Evolutionary conservation across 1,140 invertebrate genomes (phyloP).

Genomic region (Conopomorpha cramerella): DNA sequence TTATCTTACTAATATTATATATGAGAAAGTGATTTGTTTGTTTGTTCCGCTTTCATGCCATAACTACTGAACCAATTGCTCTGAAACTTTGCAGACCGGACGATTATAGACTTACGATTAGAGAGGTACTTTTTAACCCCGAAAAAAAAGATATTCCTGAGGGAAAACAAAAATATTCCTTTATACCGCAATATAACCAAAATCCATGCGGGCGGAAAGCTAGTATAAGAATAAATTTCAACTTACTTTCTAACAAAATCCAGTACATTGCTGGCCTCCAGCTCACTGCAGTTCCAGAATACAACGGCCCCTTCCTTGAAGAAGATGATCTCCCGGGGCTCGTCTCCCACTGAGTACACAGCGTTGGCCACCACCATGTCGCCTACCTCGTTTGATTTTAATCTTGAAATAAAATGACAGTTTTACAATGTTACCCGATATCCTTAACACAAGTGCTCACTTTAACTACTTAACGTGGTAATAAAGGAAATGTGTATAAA

Average conservation of each 20-base stretch:
- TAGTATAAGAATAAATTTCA: too few species aligned
- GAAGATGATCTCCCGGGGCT: constrained; percentile 40
- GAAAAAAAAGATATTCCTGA: too few species aligned
- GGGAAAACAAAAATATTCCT: too few species aligned
- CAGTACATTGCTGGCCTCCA: constrained; percentile 80
- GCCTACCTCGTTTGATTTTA: constrained; percentile 33
- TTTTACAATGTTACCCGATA: not conserved
- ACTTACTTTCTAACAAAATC: constrained; percentile 66
- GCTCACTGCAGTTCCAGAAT: constrained; percentile 89
- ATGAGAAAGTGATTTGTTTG: too few species aligned
- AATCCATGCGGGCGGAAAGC: too few species aligned
- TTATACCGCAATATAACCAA: not conserved
- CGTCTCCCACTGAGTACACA: constrained; percentile 30
- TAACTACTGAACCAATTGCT: too few species aligned
- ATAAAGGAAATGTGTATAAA: not conserved
- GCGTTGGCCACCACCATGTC: constrained; percentile 44
- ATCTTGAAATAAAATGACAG: constrained; percentile 12
- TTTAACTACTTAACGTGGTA: not conserved
- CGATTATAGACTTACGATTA: too few species aligned
- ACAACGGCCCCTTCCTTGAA: constrained; percentile 83
- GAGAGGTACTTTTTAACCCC: too few species aligned
- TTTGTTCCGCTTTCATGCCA: too few species aligned
- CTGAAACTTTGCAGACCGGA: too few species aligned
- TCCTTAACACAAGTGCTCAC: not conserved
- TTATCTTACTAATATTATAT: too few species aligned